Percentiles rank a stretch among this genome's conserved stretches.
phyloP scores from a whole-genome alignment of 2,113 vertebrate genomes.

The Sinocyclocheilus grahami region DNA sequence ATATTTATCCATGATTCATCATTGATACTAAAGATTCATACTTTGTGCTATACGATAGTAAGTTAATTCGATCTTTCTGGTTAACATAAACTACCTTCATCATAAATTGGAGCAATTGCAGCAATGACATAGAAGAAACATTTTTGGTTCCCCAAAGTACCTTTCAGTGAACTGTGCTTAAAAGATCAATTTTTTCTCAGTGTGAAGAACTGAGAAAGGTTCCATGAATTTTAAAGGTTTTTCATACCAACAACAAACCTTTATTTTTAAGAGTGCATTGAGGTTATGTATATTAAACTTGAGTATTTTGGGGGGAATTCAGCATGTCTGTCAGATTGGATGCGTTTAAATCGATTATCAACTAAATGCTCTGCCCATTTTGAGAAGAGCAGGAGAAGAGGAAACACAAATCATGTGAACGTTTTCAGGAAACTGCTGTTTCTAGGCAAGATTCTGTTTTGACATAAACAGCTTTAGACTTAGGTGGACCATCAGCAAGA shows the following conservation, averaged over 20 bases:
- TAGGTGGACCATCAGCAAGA: background rate
- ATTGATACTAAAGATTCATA: background rate
- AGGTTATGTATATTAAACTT: no score
- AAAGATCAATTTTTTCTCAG: no score
- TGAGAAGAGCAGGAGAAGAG: background rate
- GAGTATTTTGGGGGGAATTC: no score
- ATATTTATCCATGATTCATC: background rate
- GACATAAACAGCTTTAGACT: background rate
- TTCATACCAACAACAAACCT: no score
- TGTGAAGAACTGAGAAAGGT: no score
- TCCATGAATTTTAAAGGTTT: no score
- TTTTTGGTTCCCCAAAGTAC: no score
- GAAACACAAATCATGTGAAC: background rate
- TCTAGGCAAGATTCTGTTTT: background rate
- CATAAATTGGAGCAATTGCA: background rate
- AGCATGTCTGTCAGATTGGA: background rate
- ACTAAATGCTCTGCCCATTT: background rate
- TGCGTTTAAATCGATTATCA: background rate
- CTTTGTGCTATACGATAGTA: background rate
- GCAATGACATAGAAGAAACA: no score
- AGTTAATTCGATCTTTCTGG: background rate
- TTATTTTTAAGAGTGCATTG: no score
- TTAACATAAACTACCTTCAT: background rate
- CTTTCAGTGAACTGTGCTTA: no score
- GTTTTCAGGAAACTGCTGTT: slow-evolving; percentile 3